Base-by-base conservation (phyloP, 1,140 invertebrate genomes). In the Cryptotermes secundus region DNA sequence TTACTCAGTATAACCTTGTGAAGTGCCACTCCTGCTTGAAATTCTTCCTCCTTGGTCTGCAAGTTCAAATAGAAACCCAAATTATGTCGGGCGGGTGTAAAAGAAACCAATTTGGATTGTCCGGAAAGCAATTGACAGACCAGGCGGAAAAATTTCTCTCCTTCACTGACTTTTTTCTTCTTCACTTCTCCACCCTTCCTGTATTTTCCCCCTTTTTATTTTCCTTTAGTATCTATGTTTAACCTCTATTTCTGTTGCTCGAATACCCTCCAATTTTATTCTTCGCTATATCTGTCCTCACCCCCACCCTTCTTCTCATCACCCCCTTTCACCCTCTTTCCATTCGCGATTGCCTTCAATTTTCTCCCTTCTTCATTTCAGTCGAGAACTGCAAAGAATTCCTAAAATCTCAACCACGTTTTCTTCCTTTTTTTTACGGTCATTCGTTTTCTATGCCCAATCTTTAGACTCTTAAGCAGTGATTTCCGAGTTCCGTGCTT, bases 61-160 rank as follows among this genome's bases (percentile, higher is more conserved):
- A 24, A 24, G 53, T 59, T n/a, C 53, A 59, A 72, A 72, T 6
- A 59, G 53, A 31, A 26, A 72, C 26, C 59, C 9, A 31, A 31
- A 31, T 31, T 14, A 1, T n/a, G 26, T 1, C 59, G n/a, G n/a
- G 59, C 14, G n/a, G n/a, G 31, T 72, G 59, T 72, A 72, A 72
- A 72, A 31, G 59, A 31, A 72, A 72, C 59, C 59, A 72, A 72
- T 72, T 72, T 72, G 59, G 59, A 72, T 72, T 72, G 59, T 72
- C 26, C 59, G 59, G 59, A 72, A 72, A 72, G 59, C 26, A 72
- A 72, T 72, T 72, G 59, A 72, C 59, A 72, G n/a, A 72, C 59
- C 26, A 72, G 26, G 59, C 59, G 59, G 59, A 72, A 72, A 65
- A 72, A 72, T 72, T 1, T 72, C 59, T 72, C 59, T 72, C n/a